Base-by-base conservation (phyloP, 2,888 invertebrate genomes). In the Lithodes maja region DNA sequence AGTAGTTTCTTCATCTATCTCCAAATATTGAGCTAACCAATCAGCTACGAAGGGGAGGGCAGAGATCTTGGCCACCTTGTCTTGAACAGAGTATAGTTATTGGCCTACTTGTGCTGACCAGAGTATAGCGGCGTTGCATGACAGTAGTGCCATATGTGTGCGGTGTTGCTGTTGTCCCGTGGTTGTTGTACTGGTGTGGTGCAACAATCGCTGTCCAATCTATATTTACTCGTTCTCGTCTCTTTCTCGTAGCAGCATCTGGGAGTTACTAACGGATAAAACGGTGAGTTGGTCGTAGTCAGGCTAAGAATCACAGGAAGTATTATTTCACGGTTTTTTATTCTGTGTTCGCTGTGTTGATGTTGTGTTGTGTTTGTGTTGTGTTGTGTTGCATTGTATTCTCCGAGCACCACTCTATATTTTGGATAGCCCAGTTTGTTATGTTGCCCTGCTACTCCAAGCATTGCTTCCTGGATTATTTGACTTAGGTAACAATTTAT, bases 191-290 rank as follows among this genome's bases (percentile, higher is more conserved):
- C 91, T 89, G 86, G 88, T 89, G 87, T 89, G 86, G 90, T 90
- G 86, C 92, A 91, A 89, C 86, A 92, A 89, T 90, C 90, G 83
- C 85, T 86, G 87, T 85, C 86, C 89, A 85, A 91, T 92, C 91
- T 90, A 85, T 89, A 91, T 90, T 90, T 91, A 92, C 89, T 86
- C 91, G 92, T 92, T 92, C 90, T 92, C 90, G 88, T 92, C 91
- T 92, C 91, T 91, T 93, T 93, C 92, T 92, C 92, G 93, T 91
- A 91, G 90, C 93, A 95, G 94, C 93, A 93, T 94, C 92, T 95
- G 95, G 95, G 95, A 95, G 93, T 94, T 95, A 93, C 94, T 94
- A 92, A 93, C 95, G 93, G 94, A 94, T 92, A 93, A 94, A 92
- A 93, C 94, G 94, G 95, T 95, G 94, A 95, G 95, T 94, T 92